Evolutionary conservation across 2,113 vertebrate species (phyloP).

Genomic region (Odocoileus virginianus): DNA sequence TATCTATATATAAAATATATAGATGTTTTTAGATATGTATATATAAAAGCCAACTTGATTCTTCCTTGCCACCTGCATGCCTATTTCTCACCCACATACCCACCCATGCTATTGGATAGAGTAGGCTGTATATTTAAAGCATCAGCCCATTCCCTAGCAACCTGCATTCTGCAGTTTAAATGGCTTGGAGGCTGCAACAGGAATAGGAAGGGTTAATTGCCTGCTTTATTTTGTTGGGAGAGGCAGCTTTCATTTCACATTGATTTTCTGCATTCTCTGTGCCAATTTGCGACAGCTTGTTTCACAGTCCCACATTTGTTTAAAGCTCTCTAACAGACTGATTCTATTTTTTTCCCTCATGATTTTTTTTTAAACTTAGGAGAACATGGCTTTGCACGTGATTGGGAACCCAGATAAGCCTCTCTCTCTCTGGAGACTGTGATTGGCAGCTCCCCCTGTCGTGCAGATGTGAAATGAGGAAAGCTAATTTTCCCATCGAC

Average conservation of each 20-base stretch:
- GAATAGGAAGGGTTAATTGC: constrained; percentile 72
- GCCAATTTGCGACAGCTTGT: constrained; percentile 81
- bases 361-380: constrained; percentile 56
- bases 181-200: not conserved
- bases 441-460: constrained; percentile 75
- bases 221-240: constrained; percentile 69
- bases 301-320: constrained; percentile 80
- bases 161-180: not conserved
- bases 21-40: not conserved
- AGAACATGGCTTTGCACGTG: constrained; percentile 75
- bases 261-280: constrained; percentile 76
- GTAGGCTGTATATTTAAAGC: constrained; percentile 8
- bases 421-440: constrained; percentile 64
- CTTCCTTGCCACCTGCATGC: not conserved
- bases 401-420: constrained; percentile 67
- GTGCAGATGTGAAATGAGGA: constrained; percentile 75
- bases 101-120: not conserved
- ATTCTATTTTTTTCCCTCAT: constrained; percentile 72
- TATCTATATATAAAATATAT: not conserved
- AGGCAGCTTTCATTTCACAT: constrained; percentile 77
- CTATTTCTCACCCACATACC: not conserved
- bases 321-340: constrained; percentile 80
- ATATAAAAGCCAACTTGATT: not conserved
- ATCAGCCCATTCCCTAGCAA: not conserved
- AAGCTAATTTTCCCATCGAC: constrained; percentile 73